Base-by-base conservation (phyloP, 2,888 invertebrate genomes). In the Melieria picta region DNA sequence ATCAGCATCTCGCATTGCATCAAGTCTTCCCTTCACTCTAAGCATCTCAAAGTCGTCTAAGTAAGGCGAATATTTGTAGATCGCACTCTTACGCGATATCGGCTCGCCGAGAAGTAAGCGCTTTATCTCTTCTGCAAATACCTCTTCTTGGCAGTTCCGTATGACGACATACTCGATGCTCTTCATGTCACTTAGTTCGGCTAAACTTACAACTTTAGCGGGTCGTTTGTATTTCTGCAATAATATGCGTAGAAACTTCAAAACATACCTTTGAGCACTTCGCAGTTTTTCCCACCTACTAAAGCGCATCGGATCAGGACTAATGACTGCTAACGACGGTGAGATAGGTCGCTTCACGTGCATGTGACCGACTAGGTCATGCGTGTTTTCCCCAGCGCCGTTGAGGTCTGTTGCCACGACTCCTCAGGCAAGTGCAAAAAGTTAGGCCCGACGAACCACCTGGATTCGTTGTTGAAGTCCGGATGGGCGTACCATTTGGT, bases 401-500 rank as follows among this genome's bases (percentile, higher is more conserved):
- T 16, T 16, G 16, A 16, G 16, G 16, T 16, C 16, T 16, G 16
- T 16, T 16, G 67, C 63, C 52, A 72, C n/a, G 63, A 50, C 11
- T 13, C 9, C 4, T 64, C 55, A 5, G 64, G 13, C 13, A 55
- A n/a, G 10, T 4, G 3, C 13, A 70, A 46, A 45, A 66, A 66
- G 43, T 66, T 10, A 48, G 73, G 70, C n/a, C 73, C 62, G 9
- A 62, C 62, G 11, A 70, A 73, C 70, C 69, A 65, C 55, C 69
- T 47, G 7, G 55, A 65, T 7, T 58, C 16, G 42, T 11, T 30
- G 9, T 63, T 45, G 43, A 69, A 58, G 9, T 69, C 58, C 11
- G 42, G 43, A 2, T 65, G 16, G 11, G 61, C 66, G 6, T 69
- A 68, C 72, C 72, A 72, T 50, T 73, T 76, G 10, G 72, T 73